Percentiles rank a stretch among this genome's conserved stretches.
phyloP scores from a whole-genome alignment of 92 coral and sea anemone genomes.

The Plumapathes pennacea region DNA sequence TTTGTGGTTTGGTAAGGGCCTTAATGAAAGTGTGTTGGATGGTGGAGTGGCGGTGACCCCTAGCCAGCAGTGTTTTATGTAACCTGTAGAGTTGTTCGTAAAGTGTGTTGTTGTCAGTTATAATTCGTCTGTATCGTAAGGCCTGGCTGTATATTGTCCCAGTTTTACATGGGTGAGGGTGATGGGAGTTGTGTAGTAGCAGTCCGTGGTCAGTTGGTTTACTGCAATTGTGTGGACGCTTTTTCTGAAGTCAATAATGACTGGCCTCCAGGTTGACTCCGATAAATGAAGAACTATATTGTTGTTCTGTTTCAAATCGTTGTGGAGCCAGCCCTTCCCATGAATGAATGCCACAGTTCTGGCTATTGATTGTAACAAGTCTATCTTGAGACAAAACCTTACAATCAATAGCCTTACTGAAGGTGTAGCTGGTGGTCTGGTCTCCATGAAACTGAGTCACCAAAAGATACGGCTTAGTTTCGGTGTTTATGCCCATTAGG shows the following conservation, averaged over 20 bases:
- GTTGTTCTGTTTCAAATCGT: conserved; percentile 40
- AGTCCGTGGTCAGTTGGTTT: too few species aligned
- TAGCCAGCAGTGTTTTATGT: too few species aligned
- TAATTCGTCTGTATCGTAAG: too few species aligned
- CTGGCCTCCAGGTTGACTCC: conserved; percentile 4
- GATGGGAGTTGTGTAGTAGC: too few species aligned
- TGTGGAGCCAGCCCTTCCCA: conserved; percentile 26
- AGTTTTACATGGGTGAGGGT: too few species aligned
- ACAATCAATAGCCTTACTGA: conserved; percentile 8
- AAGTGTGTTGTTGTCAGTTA: too few species aligned
- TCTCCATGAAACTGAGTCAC: conserved; percentile 39
- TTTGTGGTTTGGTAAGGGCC: too few species aligned
- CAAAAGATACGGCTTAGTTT: conserved; percentile 12
- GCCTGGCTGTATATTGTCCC: too few species aligned
- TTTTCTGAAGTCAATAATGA: conserved; percentile 38
- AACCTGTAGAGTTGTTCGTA: too few species aligned
- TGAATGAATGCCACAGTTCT: conserved; percentile 35
- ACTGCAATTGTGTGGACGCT: not conserved
- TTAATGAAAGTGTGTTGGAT: too few species aligned
- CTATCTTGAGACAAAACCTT: not conserved
- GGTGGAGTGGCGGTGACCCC: too few species aligned
- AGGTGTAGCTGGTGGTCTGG: conserved; percentile 3
- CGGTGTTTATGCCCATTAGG: conserved; percentile 16
- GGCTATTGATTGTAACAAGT: too few species aligned
- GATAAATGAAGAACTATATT: conserved; percentile 4